Percentiles rank a stretch among this genome's conserved stretches.
Evolutionary conservation across 1,140 invertebrate genomes (phyloP).

Genomic region (Cydia amplana): DNA sequence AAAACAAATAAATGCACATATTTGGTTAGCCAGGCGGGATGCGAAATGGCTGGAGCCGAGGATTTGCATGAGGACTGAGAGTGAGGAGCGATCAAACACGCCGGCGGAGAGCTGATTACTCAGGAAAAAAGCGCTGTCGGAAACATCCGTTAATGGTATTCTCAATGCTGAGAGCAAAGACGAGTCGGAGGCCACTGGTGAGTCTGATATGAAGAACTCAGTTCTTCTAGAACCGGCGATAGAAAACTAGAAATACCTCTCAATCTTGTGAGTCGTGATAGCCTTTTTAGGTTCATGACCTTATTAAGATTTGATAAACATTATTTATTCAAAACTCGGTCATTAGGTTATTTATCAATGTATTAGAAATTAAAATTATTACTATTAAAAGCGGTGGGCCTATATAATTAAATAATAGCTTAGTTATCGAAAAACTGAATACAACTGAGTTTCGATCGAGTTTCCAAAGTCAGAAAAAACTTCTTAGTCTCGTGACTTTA

Average conservation of each 20-base stretch:
- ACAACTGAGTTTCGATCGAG: background rate
- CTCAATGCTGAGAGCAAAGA: background rate
- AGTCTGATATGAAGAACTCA: background rate
- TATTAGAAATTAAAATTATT: too few relatives aligned
- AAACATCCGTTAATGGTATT: constrained; percentile 7
- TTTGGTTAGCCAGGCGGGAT: constrained; percentile 62
- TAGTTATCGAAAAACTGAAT: too few relatives aligned
- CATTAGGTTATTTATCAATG: too few relatives aligned
- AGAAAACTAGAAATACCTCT: background rate
- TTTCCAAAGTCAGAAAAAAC: background rate
- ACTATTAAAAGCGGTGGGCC: too few relatives aligned
- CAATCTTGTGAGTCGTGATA: background rate
- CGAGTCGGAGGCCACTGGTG: background rate
- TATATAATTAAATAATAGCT: too few relatives aligned
- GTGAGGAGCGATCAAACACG: constrained; percentile 18
- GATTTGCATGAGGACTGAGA: constrained; percentile 55
- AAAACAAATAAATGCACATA: constrained; percentile 70
- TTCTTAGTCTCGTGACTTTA: background rate
- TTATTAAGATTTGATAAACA: too few relatives aligned
- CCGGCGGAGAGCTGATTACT: constrained; percentile 26
- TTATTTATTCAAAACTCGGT: too few relatives aligned
- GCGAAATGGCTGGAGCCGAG: constrained; percentile 42
- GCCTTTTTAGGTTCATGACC: background rate
- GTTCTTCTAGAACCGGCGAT: background rate
- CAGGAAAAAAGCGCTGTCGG: constrained; percentile 22